These are phyloP conservation scores for Hypena proboscidalis DNA, from an alignment of 2,888 invertebrate species.

Conservation along the genomic window DNA sequence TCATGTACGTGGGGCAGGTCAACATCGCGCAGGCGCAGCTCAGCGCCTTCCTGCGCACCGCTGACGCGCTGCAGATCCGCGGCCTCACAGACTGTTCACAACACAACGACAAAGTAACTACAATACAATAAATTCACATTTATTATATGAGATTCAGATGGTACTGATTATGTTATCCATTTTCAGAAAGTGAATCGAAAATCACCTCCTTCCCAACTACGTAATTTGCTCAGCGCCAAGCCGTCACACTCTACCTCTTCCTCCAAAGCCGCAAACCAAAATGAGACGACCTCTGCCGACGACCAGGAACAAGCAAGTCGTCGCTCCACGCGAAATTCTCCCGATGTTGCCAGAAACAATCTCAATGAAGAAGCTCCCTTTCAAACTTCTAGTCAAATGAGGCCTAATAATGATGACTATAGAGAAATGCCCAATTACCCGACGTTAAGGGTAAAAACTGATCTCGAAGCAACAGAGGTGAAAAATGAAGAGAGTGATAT, in stretches of 20 bases:
- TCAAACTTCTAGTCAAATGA: slow-evolving; percentile 85
- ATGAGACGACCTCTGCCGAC: slow-evolving; percentile 77
- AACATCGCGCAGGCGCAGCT: slow-evolving; percentile 92
- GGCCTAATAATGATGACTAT: slow-evolving; percentile 85
- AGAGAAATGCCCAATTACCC: slow-evolving; percentile 81
- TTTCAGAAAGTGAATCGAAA: slow-evolving; percentile 83
- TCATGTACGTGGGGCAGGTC: slow-evolving; percentile 95
- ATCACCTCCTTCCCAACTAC: slow-evolving; percentile 83
- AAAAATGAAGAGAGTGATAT: slow-evolving; percentile 80
- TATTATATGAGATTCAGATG: neutral
- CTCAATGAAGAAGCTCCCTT: slow-evolving; percentile 83
- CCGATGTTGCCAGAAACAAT: slow-evolving; percentile 85
- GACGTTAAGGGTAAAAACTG: slow-evolving; percentile 82
- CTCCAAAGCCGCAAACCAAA: slow-evolving; percentile 86
- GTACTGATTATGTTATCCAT: slow-evolving; percentile 10
- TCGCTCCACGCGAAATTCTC: slow-evolving; percentile 81
- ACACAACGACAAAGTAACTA: slow-evolving; percentile 77
- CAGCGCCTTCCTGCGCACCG: slow-evolving; percentile 90
- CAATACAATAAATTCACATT: neutral
- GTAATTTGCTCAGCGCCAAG: slow-evolving; percentile 85
- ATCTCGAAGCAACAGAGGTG: slow-evolving; percentile 82
- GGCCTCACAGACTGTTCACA: slow-evolving; percentile 90
- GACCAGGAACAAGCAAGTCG: slow-evolving; percentile 78
- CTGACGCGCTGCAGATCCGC: slow-evolving; percentile 91
- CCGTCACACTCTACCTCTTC: slow-evolving; percentile 83